These are phyloP conservation scores for Mus pahari DNA, from an alignment of 2,113 vertebrate species.

Conservation along the genomic window DNA sequence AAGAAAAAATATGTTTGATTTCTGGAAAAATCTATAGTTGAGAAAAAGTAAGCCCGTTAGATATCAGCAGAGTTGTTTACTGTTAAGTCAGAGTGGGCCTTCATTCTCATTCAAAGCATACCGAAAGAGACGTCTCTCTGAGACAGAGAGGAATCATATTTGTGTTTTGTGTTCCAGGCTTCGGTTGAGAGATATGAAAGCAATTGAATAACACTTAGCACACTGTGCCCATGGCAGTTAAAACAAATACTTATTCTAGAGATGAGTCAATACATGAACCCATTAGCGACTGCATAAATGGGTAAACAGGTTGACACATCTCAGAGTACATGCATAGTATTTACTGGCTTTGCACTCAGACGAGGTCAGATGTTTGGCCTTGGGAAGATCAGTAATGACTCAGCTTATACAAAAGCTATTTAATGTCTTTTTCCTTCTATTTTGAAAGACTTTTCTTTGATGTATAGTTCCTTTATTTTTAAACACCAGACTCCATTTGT, in stretches of 20 bases:
- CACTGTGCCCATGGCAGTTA: neutral
- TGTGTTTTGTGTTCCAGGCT: neutral
- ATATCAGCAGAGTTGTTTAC: neutral
- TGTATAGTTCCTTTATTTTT: neutral
- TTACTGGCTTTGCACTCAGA: neutral
- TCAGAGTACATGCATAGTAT: neutral
- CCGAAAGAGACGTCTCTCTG: neutral
- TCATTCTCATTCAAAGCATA: neutral
- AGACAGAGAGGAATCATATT: neutral
- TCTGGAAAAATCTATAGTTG: neutral
- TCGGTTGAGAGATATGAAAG: neutral
- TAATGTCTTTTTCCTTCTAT: neutral
- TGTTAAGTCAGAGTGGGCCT: neutral
- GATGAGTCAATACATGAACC: neutral
- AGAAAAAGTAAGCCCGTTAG: neutral
- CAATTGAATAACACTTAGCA: neutral
- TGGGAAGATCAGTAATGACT: neutral
- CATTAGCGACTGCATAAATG: neutral
- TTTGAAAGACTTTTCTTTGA: constrained; percentile 16
- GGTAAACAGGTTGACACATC: neutral
- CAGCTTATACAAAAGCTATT: neutral
- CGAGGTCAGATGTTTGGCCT: neutral
- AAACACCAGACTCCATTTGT: neutral
- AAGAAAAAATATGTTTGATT: neutral
- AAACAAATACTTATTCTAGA: neutral